Conservation (phyloP, 1,140 invertebrate species). For the Nasonia longicornis region DNA sequence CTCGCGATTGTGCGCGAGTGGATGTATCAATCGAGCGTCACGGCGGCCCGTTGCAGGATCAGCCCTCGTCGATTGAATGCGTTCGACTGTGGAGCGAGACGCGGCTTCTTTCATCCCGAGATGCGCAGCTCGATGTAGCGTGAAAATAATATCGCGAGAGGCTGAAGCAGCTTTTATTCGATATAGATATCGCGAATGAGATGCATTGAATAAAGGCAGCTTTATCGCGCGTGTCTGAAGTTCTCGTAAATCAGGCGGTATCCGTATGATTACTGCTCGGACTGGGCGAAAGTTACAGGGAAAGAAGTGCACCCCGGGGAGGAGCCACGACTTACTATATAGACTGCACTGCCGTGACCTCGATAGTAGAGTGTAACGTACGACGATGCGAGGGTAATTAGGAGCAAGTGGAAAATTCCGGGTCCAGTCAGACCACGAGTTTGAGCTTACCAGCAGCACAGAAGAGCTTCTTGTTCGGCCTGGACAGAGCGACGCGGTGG, state of each 20-base stretch:
- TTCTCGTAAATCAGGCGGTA: not conserved
- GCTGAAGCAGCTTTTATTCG: too few relatives aligned
- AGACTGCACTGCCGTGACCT: not conserved
- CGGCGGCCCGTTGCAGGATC: not conserved
- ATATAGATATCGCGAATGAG: too few relatives aligned
- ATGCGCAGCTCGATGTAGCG: not conserved
- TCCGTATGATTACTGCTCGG: not conserved
- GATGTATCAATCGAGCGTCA: not conserved
- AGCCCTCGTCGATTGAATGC: not conserved
- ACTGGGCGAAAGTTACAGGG: not conserved
- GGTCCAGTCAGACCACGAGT: not conserved
- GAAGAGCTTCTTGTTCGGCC: slow-evolving; percentile 79
- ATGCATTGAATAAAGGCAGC: too few relatives aligned
- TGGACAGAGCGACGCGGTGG: slow-evolving; percentile 80
- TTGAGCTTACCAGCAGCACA: slow-evolving; percentile 80
- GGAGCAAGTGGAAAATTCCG: not conserved
- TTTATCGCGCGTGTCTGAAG: not conserved
- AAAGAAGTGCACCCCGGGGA: not conserved
- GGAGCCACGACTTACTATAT: too few relatives aligned
- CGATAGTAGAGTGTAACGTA: not conserved
- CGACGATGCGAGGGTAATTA: not conserved
- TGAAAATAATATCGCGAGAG: not conserved
- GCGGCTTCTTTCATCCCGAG: not conserved
- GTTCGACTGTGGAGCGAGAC: too few relatives aligned
- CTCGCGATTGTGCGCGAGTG: not conserved